Evolutionary conservation across 2,888 invertebrate genomes (phyloP).

Genomic region (Tetranychus truncatus): DNA sequence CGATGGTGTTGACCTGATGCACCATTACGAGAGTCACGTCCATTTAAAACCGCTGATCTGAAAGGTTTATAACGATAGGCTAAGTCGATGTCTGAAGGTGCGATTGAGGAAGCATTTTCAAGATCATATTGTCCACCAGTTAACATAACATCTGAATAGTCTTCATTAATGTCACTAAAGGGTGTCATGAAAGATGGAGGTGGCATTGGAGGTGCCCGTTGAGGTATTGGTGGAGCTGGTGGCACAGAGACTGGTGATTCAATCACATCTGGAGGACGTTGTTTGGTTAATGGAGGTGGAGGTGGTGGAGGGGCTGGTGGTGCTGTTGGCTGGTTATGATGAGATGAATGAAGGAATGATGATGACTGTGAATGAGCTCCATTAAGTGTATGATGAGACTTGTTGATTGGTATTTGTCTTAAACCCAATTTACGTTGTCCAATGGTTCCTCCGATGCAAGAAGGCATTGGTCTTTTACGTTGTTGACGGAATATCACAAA

Average conservation of each 20-base stretch:
- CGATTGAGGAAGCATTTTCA: conserved; percentile 90
- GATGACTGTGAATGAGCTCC: background rate
- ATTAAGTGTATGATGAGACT: conserved; percentile 1
- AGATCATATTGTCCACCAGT: conserved; percentile 82
- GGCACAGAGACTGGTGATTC: conserved; percentile 37
- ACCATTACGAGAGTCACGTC: conserved; percentile 58
- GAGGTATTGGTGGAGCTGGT: conserved; percentile 1
- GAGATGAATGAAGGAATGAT: background rate
- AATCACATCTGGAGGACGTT: conserved; percentile 35
- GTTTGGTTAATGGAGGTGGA: conserved; percentile 7
- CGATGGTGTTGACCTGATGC: conserved; percentile 61
- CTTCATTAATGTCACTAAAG: conserved; percentile 9
- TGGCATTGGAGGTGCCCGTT: background rate
- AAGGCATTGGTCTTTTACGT: conserved; percentile 49
- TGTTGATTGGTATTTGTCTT: background rate
- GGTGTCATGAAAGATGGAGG: conserved; percentile 7
- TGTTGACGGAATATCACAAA: conserved; percentile 78
- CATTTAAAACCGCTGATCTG: conserved; percentile 30
- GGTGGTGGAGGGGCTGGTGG: conserved; percentile 11
- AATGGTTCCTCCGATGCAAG: conserved; percentile 35
- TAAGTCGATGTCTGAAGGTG: conserved; percentile 89
- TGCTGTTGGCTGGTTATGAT: conserved; percentile 6
- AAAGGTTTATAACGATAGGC: conserved; percentile 70
- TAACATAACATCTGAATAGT: conserved; percentile 23
- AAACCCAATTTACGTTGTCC: conserved; percentile 10